phyloP scores from a whole-genome alignment of 2,888 invertebrate genomes.

The Limenitis camilla region DNA sequence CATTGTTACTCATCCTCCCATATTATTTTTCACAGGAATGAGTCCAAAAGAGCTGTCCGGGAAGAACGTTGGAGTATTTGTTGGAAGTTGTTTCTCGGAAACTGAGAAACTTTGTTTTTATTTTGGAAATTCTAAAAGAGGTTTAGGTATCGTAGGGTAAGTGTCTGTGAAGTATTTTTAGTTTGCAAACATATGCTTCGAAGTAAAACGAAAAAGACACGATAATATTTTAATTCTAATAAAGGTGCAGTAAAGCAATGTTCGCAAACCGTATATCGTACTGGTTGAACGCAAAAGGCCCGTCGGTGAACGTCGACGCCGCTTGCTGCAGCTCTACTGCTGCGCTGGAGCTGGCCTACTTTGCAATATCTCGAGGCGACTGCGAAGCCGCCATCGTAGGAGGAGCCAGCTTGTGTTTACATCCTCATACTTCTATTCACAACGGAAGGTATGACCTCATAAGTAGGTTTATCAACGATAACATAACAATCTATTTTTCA shows the following conservation, averaged over 20 bases:
- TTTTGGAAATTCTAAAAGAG: background rate
- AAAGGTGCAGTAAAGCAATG: slow-evolving; percentile 50
- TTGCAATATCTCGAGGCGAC: slow-evolving; percentile 43
- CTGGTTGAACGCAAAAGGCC: slow-evolving; percentile 56
- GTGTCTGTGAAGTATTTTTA: background rate
- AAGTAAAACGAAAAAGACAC: background rate
- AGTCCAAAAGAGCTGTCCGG: background rate
- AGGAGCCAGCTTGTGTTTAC: slow-evolving; percentile 73
- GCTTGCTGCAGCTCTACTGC: slow-evolving; percentile 46
- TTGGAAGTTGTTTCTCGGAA: background rate
- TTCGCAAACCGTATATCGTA: slow-evolving; percentile 60
- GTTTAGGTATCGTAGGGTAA: background rate
- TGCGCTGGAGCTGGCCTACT: slow-evolving; percentile 45
- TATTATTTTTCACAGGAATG: background rate
- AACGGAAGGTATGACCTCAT: slow-evolving; percentile 37
- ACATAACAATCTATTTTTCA: too few species aligned
- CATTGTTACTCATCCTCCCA: too few species aligned
- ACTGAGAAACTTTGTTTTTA: background rate
- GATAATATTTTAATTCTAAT: background rate
- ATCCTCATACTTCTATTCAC: slow-evolving; percentile 61
- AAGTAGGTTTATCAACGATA: too few species aligned
- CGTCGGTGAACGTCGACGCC: slow-evolving; percentile 46
- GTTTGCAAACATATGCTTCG: background rate
- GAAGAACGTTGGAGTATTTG: slow-evolving; percentile 1
- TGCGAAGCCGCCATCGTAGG: slow-evolving; percentile 76